phyloP scores from a whole-genome alignment of 2,888 invertebrate genomes.

The Aphodius granarius region DNA sequence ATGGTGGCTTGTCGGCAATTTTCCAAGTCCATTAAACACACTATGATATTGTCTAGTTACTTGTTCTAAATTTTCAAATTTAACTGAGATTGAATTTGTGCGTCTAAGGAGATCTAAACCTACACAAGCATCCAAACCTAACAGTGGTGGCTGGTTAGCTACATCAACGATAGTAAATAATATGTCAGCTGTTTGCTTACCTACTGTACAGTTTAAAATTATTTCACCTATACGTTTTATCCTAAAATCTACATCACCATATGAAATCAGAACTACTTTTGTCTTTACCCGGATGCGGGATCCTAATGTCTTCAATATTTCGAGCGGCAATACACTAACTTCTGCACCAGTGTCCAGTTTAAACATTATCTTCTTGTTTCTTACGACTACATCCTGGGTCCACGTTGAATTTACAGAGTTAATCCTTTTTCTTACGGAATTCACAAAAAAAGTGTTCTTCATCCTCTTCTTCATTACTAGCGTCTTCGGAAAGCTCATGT shows the following conservation, averaged over 20 bases:
- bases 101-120: neutral
- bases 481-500: too few relatives aligned
- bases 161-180: too few relatives aligned
- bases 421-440: too few relatives aligned
- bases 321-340: neutral
- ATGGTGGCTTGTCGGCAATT: neutral
- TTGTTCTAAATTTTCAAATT: neutral
- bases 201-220: too few relatives aligned
- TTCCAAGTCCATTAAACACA: slow-evolving; percentile 4
- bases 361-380: neutral
- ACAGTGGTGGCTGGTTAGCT: neutral
- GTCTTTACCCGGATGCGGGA: neutral
- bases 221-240: neutral
- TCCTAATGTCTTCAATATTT: neutral
- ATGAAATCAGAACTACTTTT: neutral
- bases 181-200: too few relatives aligned
- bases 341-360: neutral
- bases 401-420: too few relatives aligned
- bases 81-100: neutral
- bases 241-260: neutral
- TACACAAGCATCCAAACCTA: slow-evolving; percentile 5
- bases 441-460: too few relatives aligned
- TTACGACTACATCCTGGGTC: neutral
- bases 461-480: too few relatives aligned
- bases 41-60: neutral